Evolutionary conservation across 2,113 vertebrate species (phyloP), one percentile per base, ranked within the genome.

Genomic region (Grallaria varia): DNA sequence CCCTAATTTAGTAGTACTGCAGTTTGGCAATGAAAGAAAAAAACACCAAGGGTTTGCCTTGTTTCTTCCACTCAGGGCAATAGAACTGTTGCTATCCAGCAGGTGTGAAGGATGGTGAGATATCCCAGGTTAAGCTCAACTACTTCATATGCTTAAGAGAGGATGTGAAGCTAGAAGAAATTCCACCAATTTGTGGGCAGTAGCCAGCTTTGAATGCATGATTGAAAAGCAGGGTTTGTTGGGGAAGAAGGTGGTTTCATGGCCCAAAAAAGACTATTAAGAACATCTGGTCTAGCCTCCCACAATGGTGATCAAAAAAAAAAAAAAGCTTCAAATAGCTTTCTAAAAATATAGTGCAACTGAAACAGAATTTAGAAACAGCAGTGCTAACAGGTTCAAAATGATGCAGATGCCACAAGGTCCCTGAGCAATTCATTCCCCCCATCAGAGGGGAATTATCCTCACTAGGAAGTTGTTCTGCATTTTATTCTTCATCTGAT

Each of bases 251-350:
- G 88, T 71, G 58, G 63, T n/a, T 92, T 72, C 79, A 42, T 58
- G 53, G 49, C 49, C 86, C n/a, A 83, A 83, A 89, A 84, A 69
- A 69, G 25, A 89, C 8, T 67, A 95, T 95, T 87, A 95, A 85
- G 39, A 95, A 92, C 86, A 96, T 92, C 91, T 92, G 90, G 83
- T 88, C 59, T 42, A 73, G 59, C 31, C 19, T 95, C 67, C 20
- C 28, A 94, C 67, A 71, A 50, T 12, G 35, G 18, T 90, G 85
- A 90, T 86, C 53, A 89, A 90, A 89, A 93, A 90, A 93, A 89
- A 90, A 89, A 93, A 90, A 93, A 47, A 66, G n/a, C 75, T 76
- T 62, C 63, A 86, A 92, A 94, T 6, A 94, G 22, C n/a, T 88
- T 93, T 90, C 94, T 69, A 94, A 92, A 95, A 90, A 96, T 86